Evolutionary conservation across 2,888 invertebrate genomes (phyloP).

Genomic region (Polydrusus tereticollis): DNA sequence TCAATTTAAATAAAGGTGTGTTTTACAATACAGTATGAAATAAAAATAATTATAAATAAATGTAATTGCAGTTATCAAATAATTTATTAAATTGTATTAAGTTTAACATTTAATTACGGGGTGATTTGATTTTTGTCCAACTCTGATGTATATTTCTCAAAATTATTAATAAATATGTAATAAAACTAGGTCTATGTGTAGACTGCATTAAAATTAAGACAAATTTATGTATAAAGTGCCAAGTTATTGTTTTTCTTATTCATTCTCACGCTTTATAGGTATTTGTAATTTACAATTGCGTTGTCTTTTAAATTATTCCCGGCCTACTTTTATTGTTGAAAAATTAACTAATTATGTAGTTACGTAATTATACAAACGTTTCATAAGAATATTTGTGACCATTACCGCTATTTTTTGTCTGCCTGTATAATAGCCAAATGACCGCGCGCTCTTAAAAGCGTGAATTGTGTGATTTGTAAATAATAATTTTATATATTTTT

Average conservation of each 20-base stretch:
- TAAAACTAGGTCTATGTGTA: too few relatives aligned
- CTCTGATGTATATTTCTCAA: too few relatives aligned
- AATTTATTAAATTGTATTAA: too few relatives aligned
- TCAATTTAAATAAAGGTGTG: too few relatives aligned
- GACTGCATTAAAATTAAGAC: too few relatives aligned
- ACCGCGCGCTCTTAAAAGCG: background rate
- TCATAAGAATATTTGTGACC: conserved; percentile 14
- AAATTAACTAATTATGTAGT: conserved; percentile 32
- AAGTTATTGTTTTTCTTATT: conserved; percentile 30
- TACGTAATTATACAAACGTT: conserved; percentile 25
- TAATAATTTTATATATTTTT: conserved; percentile 7
- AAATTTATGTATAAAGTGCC: too few relatives aligned
- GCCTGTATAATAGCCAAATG: background rate
- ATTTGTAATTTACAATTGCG: conserved; percentile 25
- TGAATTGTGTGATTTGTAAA: conserved; percentile 2
- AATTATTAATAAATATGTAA: too few relatives aligned
- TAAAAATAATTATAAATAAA: too few relatives aligned
- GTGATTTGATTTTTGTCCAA: too few relatives aligned
- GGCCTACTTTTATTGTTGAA: conserved; percentile 43
- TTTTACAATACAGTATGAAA: too few relatives aligned
- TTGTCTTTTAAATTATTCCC: conserved; percentile 37
- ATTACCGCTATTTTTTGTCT: background rate
- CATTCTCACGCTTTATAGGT: conserved; percentile 38
- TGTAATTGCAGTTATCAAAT: too few relatives aligned
- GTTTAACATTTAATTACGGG: too few relatives aligned